Base-by-base conservation (phyloP, 92 coral and sea anemone species). In the Umimayanthus kanabou region DNA sequence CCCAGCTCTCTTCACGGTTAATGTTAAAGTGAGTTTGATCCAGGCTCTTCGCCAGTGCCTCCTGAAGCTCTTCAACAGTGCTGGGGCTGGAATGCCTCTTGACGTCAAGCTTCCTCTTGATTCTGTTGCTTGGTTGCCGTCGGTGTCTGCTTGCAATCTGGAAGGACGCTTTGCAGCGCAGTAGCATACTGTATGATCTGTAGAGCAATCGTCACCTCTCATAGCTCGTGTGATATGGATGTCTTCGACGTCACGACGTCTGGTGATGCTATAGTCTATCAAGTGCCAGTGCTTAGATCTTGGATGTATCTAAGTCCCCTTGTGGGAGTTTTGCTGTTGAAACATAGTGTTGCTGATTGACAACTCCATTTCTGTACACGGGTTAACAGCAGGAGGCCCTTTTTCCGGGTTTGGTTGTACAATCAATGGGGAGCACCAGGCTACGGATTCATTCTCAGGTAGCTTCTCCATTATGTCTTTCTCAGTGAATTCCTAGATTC, bases 271-370 rank as follows among this genome's bases (percentile, higher is more conserved):
- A 49, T 6, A 49, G 55, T 49, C 55, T 49, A 49, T 49, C 55
- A 49, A 6, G 55, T 49, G 55, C 55, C 13, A 49, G 55, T 49
- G 55, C 9, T 18, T 66, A 5, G 72, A 66, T 66, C 26, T 66
- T 2, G 26, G 72, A 66, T 25, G 29, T 1, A 66, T 66, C 72
- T 28, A 7, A 20, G 77, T 73, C 77, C 13, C 45, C 20, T 73
- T 73, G 45, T 73, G 77, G 43, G 77, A 29, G 43, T 73, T 43
- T 73, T 43, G 43, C 77, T 73, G 77, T 73, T 73, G 77, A 73
- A 73, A 73, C 20, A 73, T 14, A 6, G 77, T 73, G 77, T 73
- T 28, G 45, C 43, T 73, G 42, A n/a, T n/a, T n/a, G n/a, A n/a
- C n/a, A n/a, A n/a, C n/a, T n/a, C n/a, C n/a, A n/a, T n/a, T 66